Evolutionary conservation across 1,140 invertebrate species (phyloP).

Genomic region (Drosophila watanabei): DNA sequence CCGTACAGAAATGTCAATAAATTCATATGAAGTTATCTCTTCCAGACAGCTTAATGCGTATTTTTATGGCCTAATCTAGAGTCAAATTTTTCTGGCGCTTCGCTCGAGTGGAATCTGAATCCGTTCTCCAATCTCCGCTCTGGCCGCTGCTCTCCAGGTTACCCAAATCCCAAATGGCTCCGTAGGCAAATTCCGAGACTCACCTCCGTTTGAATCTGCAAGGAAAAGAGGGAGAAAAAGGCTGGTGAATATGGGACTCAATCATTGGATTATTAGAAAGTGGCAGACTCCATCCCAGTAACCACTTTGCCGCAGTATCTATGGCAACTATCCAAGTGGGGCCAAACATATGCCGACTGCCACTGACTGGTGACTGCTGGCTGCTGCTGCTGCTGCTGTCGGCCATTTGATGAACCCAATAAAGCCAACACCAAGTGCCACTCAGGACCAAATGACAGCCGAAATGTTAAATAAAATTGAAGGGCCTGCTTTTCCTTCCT

Average conservation of each 20-base stretch:
- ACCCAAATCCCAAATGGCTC: constrained; percentile 47
- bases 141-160: constrained; percentile 1
- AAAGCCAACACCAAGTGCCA: constrained; percentile 70
- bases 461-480: constrained; percentile 79
- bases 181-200: constrained; percentile 46
- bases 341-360: constrained; percentile 65
- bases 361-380: constrained; percentile 8
- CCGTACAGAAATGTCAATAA: constrained; percentile 71
- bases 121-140: constrained; percentile 3
- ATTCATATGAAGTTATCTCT: constrained; percentile 84
- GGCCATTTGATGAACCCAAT: constrained; percentile 78
- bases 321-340: constrained; percentile 64
- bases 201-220: constrained; percentile 58
- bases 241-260: constrained; percentile 20
- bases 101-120: constrained; percentile 43
- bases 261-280: constrained; percentile 37
- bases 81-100: constrained; percentile 67
- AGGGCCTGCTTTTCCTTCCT: constrained; percentile 34
- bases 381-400: constrained; percentile 33
- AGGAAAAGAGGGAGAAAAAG: constrained; percentile 18
- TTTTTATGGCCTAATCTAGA: constrained; percentile 82
- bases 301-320: constrained; percentile 31
- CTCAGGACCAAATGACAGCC: constrained; percentile 67
- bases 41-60: constrained; percentile 80
- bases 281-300: constrained; percentile 23